Percentiles rank a stretch among this genome's conserved stretches.
phyloP scores from a whole-genome alignment of 2,888 invertebrate genomes.

The Caenorhabditis wallacei region DNA sequence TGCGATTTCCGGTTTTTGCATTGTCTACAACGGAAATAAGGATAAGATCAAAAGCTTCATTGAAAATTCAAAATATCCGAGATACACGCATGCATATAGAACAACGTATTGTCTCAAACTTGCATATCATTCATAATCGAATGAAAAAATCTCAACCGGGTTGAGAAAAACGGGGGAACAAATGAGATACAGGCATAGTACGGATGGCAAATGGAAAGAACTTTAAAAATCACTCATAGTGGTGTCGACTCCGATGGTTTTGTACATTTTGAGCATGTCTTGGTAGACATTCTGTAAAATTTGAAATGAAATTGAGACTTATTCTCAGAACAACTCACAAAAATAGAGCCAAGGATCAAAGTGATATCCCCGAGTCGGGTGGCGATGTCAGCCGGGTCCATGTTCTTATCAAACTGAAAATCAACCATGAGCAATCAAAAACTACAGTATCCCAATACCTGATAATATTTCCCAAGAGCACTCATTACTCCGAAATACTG shows the following conservation, averaged over 20 bases:
- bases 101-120: no score
- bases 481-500: conserved; percentile 46
- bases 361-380: conserved; percentile 57
- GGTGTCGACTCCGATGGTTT: not conserved
- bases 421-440: conserved; percentile 1
- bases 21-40: no score
- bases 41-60: no score
- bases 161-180: no score
- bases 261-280: conserved; percentile 33
- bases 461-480: conserved; percentile 56
- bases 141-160: no score
- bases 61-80: no score
- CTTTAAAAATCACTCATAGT: not conserved
- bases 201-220: not conserved
- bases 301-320: not conserved
- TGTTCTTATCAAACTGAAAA: conserved; percentile 16
- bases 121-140: no score
- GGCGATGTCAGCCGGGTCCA: conserved; percentile 29
- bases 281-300: conserved; percentile 31
- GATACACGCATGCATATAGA: no score
- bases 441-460: conserved; percentile 4
- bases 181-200: no score
- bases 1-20: no score
- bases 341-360: conserved; percentile 57
- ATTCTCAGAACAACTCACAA: no score